Percentiles rank a stretch among this genome's conserved stretches.
phyloP scores from a whole-genome alignment of 2,888 invertebrate species.

The Eupeodes latifasciatus region DNA sequence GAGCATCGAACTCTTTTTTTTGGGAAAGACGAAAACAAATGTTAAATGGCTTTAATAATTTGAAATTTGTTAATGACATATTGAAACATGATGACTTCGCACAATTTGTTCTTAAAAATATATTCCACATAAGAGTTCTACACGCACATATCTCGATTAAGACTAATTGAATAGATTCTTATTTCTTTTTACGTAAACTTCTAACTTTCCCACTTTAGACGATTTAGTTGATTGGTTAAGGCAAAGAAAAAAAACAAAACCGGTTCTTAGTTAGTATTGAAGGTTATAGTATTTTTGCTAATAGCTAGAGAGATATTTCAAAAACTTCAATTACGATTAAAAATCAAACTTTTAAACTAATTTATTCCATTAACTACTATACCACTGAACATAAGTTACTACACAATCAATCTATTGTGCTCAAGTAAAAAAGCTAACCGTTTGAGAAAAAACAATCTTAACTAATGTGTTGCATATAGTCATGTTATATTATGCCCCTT shows the following conservation, averaged over 20 bases:
- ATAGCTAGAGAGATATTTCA: not conserved
- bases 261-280: not conserved
- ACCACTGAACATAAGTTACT: not conserved
- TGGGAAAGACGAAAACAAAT: no score
- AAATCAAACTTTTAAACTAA: conserved; percentile 13
- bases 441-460: conserved; percentile 32
- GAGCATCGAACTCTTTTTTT: not conserved
- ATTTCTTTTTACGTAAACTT: no score
- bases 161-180: no score
- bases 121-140: no score
- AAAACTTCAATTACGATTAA: not conserved
- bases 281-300: not conserved
- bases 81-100: no score
- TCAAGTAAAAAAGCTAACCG: not conserved
- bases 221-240: not conserved
- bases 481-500: conserved; percentile 45
- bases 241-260: not conserved
- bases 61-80: no score
- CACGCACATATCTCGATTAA: no score
- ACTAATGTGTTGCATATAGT: conserved; percentile 53
- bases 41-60: not conserved
- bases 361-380: not conserved
- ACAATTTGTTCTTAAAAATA: no score
- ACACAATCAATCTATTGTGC: not conserved
- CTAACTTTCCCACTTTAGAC: not conserved